Conservation (phyloP, 2,888 invertebrate species). For the Eupithecia centaureata region DNA sequence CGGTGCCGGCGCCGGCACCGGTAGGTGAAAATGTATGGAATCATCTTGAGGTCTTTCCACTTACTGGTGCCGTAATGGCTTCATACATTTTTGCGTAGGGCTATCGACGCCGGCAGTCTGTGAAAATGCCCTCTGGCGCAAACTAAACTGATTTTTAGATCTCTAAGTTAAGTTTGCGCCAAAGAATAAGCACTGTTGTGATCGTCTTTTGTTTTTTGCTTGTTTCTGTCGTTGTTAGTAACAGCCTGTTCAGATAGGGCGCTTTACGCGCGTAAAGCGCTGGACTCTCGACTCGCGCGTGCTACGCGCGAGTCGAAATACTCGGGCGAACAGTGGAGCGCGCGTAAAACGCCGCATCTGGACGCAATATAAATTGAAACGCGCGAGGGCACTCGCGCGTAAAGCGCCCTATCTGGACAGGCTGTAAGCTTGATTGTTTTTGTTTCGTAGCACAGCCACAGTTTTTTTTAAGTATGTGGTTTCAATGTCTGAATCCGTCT, state of each 20-base stretch:
- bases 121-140: background rate
- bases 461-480: background rate
- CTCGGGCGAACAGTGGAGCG: too few species aligned
- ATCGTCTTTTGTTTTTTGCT: background rate
- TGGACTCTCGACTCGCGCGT: too few species aligned
- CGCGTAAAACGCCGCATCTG: too few species aligned
- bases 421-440: background rate
- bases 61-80: background rate
- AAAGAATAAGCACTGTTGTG: background rate
- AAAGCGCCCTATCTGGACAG: too few species aligned
- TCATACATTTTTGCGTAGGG: background rate
- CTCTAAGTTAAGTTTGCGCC: background rate
- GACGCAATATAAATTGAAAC: too few species aligned
- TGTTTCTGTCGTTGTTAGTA: background rate
- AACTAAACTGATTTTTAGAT: background rate
- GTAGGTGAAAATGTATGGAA: background rate
- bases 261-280: too few species aligned
- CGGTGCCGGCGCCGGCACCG: background rate
- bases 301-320: too few species aligned
- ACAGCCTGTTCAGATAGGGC: too few species aligned
- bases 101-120: background rate
- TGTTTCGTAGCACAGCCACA: background rate
- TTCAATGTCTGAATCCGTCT: background rate
- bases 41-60: background rate
- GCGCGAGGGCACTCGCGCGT: too few species aligned